A percentile compares a stretch with the other conserved stretches of the same genome.
Evolutionary conservation across 2,888 invertebrate genomes (phyloP).

Genomic region (Chaetogeoica ovagalla): DNA sequence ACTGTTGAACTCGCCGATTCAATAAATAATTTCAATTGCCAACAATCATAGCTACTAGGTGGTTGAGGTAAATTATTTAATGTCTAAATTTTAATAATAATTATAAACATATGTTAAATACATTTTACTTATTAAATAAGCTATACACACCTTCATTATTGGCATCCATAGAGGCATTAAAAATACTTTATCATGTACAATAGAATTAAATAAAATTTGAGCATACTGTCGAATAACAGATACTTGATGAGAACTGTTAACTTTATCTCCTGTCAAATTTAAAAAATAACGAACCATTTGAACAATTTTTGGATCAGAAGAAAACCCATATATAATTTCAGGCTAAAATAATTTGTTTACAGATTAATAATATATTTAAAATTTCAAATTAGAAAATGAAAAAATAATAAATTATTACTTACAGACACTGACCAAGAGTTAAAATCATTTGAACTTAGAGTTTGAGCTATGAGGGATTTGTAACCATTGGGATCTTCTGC

Average conservation of each 20-base stretch:
- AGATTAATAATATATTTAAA: too few species aligned
- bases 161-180: constrained; percentile 74
- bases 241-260: constrained; percentile 54
- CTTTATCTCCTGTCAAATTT: constrained; percentile 29
- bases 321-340: constrained; percentile 73
- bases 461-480: constrained; percentile 76
- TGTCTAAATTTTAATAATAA: constrained; percentile 37
- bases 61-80: constrained; percentile 45
- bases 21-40: constrained; percentile 54
- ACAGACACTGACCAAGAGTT: constrained; percentile 68
- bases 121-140: background rate
- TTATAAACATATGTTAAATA: background rate
- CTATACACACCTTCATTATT: constrained; percentile 66
- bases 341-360: constrained; percentile 56
- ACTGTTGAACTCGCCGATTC: constrained; percentile 12
- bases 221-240: constrained; percentile 67
- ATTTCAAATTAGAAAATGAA: background rate
- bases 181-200: constrained; percentile 77
- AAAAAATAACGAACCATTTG: constrained; percentile 59
- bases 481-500: constrained; percentile 81
- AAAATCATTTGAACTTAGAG: constrained; percentile 73
- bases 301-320: constrained; percentile 72
- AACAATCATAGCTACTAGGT: constrained; percentile 53
- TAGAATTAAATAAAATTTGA: constrained; percentile 77
- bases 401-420: constrained; percentile 48